Percentiles rank a stretch among this genome's conserved stretches.
Conservation (phyloP, 2,113 vertebrate genomes). For the Ceratotherium simum region DNA sequence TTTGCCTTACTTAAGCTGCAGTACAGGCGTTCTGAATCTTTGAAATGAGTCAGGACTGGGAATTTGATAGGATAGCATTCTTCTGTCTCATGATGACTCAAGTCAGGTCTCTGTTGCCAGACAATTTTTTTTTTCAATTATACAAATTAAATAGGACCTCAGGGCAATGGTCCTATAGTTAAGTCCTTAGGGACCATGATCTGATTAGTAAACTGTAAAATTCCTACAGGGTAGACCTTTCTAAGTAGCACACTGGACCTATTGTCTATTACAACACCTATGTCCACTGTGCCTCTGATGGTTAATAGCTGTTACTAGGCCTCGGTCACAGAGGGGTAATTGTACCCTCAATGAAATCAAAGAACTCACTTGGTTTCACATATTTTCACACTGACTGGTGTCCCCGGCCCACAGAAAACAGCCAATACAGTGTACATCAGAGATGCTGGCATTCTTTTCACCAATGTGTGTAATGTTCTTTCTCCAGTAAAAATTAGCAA, state of each 20-base stretch:
- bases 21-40: background rate
- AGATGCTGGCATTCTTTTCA: background rate
- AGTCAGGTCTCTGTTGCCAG: background rate
- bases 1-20: background rate
- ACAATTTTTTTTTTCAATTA: background rate
- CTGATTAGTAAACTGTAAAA: background rate
- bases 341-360: background rate
- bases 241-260: background rate
- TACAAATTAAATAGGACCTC: background rate
- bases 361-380: background rate
- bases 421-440: background rate
- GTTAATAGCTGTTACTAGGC: background rate
- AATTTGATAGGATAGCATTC: background rate
- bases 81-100: background rate
- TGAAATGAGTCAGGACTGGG: background rate
- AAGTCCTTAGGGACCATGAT: background rate
- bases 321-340: no score
- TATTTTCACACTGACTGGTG: background rate
- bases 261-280: background rate
- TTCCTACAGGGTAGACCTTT: background rate
- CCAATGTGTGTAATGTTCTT: background rate
- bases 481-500: background rate
- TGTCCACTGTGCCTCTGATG: no score
- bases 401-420: background rate
- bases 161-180: background rate